Percentiles rank a stretch among this genome's conserved stretches.
Conservation (phyloP, 2,888 invertebrate species). For the Acronicta leporina region DNA sequence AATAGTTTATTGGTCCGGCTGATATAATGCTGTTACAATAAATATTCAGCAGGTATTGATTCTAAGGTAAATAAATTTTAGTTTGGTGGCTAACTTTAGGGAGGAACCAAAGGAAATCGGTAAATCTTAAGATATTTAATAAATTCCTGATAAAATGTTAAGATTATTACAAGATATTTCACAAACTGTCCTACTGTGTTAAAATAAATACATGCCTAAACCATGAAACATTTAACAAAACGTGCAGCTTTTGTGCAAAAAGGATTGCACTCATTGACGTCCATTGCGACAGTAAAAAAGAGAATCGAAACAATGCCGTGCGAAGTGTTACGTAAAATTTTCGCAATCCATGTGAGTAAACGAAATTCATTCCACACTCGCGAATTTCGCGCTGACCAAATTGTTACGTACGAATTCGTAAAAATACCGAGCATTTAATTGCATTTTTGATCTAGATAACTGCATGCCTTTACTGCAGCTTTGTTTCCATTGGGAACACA, state of each 20-base stretch:
- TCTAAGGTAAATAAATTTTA: neutral
- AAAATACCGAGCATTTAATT: constrained; percentile 42
- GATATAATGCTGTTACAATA: constrained; percentile 12
- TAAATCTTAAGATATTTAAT: too few species aligned
- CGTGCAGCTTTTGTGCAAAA: constrained; percentile 35
- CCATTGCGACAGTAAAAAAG: constrained; percentile 54
- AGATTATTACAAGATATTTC: neutral
- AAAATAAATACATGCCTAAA: constrained; percentile 3
- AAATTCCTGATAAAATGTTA: too few species aligned
- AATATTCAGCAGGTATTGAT: neutral
- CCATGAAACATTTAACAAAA: constrained; percentile 10
- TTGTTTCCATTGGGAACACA: constrained; percentile 16
- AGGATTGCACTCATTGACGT: constrained; percentile 40
- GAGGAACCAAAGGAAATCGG: too few species aligned
- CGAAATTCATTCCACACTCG: constrained; percentile 47
- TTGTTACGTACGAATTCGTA: constrained; percentile 36
- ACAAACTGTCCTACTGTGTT: neutral
- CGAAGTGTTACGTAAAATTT: constrained; percentile 55
- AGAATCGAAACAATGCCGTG: constrained; percentile 58
- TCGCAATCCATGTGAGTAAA: constrained; percentile 45
- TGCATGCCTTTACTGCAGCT: constrained; percentile 9
- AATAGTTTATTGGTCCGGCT: constrained; percentile 23
- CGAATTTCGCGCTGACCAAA: constrained; percentile 34
- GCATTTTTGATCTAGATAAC: constrained; percentile 45
- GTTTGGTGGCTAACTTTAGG: neutral